Conservation (phyloP, 2,797 vertebrate genomes). For the Catharus ustulatus region DNA sequence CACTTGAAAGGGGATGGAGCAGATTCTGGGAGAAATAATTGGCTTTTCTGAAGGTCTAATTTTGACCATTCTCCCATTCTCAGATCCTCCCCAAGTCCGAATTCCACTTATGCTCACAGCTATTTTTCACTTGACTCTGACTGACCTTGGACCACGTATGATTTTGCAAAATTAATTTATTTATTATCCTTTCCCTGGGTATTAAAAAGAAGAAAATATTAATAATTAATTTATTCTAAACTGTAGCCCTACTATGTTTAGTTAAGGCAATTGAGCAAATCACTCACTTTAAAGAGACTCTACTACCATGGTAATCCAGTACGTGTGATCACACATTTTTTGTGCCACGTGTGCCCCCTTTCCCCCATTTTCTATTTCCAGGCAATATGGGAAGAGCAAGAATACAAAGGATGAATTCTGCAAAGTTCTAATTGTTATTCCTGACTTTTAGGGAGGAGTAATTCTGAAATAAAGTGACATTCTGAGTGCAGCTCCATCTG, state of each 20-base stretch:
- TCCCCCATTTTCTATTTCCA: neutral
- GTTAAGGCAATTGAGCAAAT: neutral
- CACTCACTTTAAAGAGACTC: neutral
- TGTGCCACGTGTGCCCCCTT: neutral
- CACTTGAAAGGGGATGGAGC: neutral
- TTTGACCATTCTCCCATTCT: neutral
- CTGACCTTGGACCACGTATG: neutral
- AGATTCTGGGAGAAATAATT: neutral
- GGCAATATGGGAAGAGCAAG: neutral
- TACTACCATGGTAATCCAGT: neutral
- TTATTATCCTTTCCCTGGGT: neutral
- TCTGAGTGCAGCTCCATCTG: neutral
- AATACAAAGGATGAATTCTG: neutral
- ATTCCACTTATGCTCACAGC: neutral
- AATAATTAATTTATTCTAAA: neutral
- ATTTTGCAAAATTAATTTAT: neutral
- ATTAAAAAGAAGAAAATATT: neutral
- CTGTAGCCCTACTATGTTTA: neutral
- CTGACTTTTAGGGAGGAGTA: neutral
- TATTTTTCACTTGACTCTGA: neutral
- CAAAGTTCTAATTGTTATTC: neutral
- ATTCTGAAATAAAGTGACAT: neutral
- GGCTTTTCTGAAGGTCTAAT: conserved; percentile 27
- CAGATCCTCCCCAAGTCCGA: neutral
- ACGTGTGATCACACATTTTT: neutral